These are phyloP conservation scores for Hippolais icterina DNA, from an alignment of 2,113 vertebrate genomes.

Conservation along the genomic window DNA sequence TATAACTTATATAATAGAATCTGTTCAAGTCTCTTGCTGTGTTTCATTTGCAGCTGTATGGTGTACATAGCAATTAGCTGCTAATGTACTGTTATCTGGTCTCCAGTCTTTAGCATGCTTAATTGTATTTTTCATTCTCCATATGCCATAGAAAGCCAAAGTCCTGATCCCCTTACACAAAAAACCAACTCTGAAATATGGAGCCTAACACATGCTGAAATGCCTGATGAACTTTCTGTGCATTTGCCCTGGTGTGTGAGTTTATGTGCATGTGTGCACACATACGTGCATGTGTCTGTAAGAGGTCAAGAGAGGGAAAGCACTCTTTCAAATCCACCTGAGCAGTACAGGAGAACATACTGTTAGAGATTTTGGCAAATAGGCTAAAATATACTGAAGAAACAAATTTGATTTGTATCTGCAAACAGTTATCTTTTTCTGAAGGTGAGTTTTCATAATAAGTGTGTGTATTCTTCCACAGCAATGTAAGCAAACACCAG, in stretches of 20 bases:
- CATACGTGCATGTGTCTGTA: fast-evolving
- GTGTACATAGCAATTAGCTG: not conserved
- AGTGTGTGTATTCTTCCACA: not conserved
- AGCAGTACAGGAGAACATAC: not conserved
- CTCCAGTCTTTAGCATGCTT: not conserved
- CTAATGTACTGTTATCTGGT: not conserved
- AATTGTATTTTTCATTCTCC: not conserved
- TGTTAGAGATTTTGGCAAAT: not conserved
- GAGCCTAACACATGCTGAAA: not conserved
- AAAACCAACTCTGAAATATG: not conserved
- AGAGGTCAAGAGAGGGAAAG: not conserved
- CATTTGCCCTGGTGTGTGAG: not conserved
- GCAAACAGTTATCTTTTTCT: not conserved
- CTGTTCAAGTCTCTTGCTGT: not conserved
- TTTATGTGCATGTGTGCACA: not conserved
- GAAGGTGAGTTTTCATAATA: not conserved
- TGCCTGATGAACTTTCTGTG: not conserved
- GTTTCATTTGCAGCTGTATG: constrained; percentile 5
- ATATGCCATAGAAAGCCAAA: not conserved
- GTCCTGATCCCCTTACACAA: not conserved
- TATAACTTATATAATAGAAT: not conserved
- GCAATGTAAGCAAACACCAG: not conserved
- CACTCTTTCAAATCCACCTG: not conserved
- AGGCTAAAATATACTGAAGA: not conserved
- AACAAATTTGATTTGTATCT: not conserved